phyloP scores from a whole-genome alignment of 2,888 invertebrate species.

The Drosophila hawaiiensis region DNA sequence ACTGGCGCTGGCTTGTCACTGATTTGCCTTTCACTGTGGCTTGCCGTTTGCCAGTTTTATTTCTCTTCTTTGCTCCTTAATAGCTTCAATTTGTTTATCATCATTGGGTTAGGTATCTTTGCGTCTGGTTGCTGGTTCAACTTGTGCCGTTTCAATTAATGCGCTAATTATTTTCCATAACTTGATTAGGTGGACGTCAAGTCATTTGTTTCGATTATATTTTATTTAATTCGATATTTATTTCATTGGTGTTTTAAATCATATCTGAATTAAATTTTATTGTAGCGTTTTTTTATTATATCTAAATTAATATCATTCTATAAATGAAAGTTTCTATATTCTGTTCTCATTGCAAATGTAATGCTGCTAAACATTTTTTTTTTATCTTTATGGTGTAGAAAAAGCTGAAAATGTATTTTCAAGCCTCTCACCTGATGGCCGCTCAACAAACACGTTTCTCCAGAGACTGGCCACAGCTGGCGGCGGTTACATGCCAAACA shows the following conservation, averaged over 20 bases:
- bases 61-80: constrained; percentile 24
- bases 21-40: constrained; percentile 62
- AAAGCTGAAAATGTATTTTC: constrained; percentile 36
- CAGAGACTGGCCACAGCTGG: constrained; percentile 62
- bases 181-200: background rate
- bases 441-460: constrained; percentile 48
- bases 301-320: background rate
- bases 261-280: background rate
- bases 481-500: constrained; percentile 63
- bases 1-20: constrained; percentile 56
- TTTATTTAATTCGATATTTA: background rate
- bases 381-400: constrained; percentile 25
- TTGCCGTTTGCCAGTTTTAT: constrained; percentile 29
- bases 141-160: constrained; percentile 20
- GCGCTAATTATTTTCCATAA: constrained; percentile 10
- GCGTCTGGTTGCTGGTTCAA: constrained; percentile 10
- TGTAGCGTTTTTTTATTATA: background rate
- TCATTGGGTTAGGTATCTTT: constrained; percentile 38
- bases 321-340: background rate
- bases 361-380: constrained; percentile 18
- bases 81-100: constrained; percentile 54
- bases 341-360: constrained; percentile 8
- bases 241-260: background rate
- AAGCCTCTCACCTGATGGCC: constrained; percentile 48
- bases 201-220: background rate